Base-by-base conservation (phyloP, 2,888 invertebrate genomes). In the Synanthedon tipuliformis region DNA sequence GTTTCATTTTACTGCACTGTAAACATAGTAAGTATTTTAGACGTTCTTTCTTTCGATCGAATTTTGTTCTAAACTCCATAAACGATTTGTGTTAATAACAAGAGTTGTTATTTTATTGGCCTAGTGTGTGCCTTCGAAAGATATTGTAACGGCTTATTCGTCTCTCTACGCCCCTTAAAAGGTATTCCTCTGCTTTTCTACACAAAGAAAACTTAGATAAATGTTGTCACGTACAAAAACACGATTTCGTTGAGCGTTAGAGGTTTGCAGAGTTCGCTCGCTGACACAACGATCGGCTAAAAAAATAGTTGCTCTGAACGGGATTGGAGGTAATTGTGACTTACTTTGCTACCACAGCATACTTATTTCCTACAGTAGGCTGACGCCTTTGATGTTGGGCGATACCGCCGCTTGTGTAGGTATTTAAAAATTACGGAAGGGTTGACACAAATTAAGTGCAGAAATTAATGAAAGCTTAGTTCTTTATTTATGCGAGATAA, bases 81-180 rank as follows among this genome's bases (percentile, higher is more conserved):
- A 34, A 34, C 34, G 34, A 10, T 34, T 34, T 34, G 34, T 34
- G 10, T 34, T 34, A 34, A 34, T 34, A 34, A 34, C 34, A 10
- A 10, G 34, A 34, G 34, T 15, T 45, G 45, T 45, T 45, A 45
- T 45, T 45, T 45, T 45, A 45, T 12, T 15, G 13, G n/a, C 15
- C n/a, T 54, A 54, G 55, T 57, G 55, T 54, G 58, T 55, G 51
- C 51, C 59, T 52, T 56, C 52, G 56, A 55, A 55, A 55, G 57
- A 59, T 60, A 58, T 60, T 62, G 57, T 59, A 58, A 56, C 60
- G 56, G 51, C 58, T 62, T 57, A 56, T 56, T 60, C 58, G 59
- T 56, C 56, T 59, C 58, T 54, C 61, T 59, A 58, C 59, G 53
- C 56, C 57, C 58, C 56, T 59, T 60, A 61, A 59, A 59, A 56